Conservation (phyloP, 1,140 invertebrate genomes). For the Linepithema humile region DNA sequence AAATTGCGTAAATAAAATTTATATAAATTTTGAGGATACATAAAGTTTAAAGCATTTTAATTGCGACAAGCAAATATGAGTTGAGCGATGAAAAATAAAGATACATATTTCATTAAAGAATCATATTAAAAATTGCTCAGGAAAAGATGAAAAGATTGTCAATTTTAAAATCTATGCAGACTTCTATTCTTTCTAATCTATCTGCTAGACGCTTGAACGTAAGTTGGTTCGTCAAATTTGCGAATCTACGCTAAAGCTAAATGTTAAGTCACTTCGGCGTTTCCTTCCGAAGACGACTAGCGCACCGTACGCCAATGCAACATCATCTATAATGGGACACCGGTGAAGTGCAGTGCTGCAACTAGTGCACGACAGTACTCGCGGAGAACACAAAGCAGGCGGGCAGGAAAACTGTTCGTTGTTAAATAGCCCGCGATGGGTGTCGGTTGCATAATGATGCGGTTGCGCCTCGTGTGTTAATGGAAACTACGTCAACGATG, state of each 20-base stretch:
- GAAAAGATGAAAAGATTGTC: no score
- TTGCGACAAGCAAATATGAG: background rate
- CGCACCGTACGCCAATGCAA: constrained; percentile 67
- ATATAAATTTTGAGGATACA: background rate
- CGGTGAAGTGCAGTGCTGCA: constrained; percentile 67
- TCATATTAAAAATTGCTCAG: no score
- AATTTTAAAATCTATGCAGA: no score
- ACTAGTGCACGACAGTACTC: constrained; percentile 59
- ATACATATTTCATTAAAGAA: background rate
- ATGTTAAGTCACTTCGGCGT: background rate
- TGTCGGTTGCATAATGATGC: constrained; percentile 45
- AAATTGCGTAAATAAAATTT: background rate
- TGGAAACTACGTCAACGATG: constrained; percentile 19
- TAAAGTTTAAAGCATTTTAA: background rate
- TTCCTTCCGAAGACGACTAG: background rate
- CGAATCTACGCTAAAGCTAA: background rate
- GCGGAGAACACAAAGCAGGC: constrained; percentile 46
- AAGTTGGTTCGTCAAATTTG: background rate
- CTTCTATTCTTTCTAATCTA: background rate
- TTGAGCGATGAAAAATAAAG: background rate
- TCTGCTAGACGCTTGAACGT: no score
- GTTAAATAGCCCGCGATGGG: background rate
- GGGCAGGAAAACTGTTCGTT: constrained; percentile 46
- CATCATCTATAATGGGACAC: constrained; percentile 75
- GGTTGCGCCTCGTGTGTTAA: constrained; percentile 27